A percentile compares a stretch with the other conserved stretches of the same genome.
phyloP scores from a whole-genome alignment of 2,113 vertebrate species.

The Saccopteryx bilineata region DNA sequence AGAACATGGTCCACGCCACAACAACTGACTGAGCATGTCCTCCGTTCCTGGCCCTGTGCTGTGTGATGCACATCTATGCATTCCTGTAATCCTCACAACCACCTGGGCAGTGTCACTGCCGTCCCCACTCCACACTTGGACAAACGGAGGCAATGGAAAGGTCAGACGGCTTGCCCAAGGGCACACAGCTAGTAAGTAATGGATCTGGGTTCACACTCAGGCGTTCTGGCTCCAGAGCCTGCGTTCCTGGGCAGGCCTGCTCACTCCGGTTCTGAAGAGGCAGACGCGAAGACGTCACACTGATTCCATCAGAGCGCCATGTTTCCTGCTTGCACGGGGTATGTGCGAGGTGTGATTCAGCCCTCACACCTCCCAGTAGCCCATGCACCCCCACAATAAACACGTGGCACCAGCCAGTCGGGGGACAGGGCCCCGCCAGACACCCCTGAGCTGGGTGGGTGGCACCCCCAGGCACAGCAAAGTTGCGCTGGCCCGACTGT shows the following conservation, averaged over 20 bases:
- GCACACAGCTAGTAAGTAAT: background rate
- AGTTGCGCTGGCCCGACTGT: background rate
- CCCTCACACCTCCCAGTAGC: background rate
- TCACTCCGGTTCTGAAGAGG: background rate
- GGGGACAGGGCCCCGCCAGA: background rate
- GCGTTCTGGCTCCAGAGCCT: background rate
- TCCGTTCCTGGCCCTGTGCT: accelerated
- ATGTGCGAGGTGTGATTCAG: background rate
- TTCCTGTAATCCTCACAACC: background rate
- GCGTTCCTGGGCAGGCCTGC: accelerated
- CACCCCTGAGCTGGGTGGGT: background rate
- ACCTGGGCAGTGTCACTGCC: accelerated
- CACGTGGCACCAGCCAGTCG: background rate
- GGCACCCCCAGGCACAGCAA: background rate
- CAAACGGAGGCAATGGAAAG: background rate
- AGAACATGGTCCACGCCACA: accelerated
- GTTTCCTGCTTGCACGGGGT: background rate
- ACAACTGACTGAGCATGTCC: background rate
- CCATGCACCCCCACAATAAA: background rate
- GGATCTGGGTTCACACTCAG: background rate
- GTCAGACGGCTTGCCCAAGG: background rate
- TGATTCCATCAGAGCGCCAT: background rate
- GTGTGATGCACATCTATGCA: accelerated
- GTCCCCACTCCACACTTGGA: background rate
- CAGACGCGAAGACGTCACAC: background rate